phyloP scores from a whole-genome alignment of 2,113 vertebrate species.

The Fregetta grallaria region DNA sequence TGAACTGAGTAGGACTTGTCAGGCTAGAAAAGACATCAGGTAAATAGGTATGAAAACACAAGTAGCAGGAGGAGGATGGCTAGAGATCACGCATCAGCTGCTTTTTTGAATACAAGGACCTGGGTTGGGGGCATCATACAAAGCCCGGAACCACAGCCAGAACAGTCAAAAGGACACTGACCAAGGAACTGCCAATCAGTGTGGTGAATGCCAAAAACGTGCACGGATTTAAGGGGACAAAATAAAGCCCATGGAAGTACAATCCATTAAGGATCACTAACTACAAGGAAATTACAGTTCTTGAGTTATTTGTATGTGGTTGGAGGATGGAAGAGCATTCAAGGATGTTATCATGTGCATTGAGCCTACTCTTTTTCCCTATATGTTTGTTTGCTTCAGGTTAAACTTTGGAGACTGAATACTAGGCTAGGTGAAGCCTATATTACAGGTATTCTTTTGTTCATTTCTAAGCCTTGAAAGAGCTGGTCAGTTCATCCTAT shows the following conservation, averaged over 20 bases:
- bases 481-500: background rate
- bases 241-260: background rate
- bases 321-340: background rate
- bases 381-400: background rate
- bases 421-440: background rate
- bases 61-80: background rate
- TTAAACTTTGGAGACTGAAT: background rate
- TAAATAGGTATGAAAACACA: background rate
- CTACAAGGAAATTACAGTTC: background rate
- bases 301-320: background rate
- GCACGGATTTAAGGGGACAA: background rate
- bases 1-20: background rate
- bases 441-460: background rate
- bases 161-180: background rate
- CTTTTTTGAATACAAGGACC: background rate
- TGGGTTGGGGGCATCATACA: rapidly evolving
- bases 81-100: background rate
- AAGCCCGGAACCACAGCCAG: background rate
- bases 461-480: background rate
- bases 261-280: background rate
- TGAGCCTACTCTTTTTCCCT: background rate
- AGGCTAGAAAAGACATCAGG: background rate
- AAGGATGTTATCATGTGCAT: background rate
- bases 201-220: background rate
- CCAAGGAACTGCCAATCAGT: background rate